Evolutionary conservation across 1,140 invertebrate genomes (phyloP), one percentile per base, ranked within the genome.

Genomic region (Amyelois transitella): DNA sequence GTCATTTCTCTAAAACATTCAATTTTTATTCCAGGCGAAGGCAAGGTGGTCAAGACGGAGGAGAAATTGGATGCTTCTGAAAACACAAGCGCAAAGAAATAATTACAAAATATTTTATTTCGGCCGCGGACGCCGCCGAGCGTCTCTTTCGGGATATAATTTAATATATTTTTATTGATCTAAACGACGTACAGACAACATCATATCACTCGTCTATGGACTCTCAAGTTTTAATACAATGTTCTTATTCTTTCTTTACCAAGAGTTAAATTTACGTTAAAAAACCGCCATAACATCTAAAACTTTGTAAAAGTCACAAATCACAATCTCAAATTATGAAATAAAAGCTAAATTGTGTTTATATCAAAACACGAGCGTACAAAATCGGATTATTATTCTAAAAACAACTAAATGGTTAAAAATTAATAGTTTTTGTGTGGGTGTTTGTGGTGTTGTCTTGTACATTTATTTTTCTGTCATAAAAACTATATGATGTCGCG

Each of bases 11-110:
- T 32, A n/a, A n/a, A n/a, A n/a, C 43, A 48, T 4, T 47, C 17
- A 43, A 18, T 49, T 57, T 53, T 44, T 19, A 32, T 77, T 65
- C 1, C 74, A 89, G 88, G 86, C 56, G 88, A 89, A 47, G 85
- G 86, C 24, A 89, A 89, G 53, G 80, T 89, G 43, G 81, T 86
- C 1, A 89, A 89, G 63, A 89, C 86, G 17, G 88, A 89, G 47
- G 88, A 88, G 48, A 88, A 88, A 51, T 69, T 70, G 65, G 86
- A 88, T 65, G 76, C 75, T 4, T 68, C 81, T 6, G 81, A 83
- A 32, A 71, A 58, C 50, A 52, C 72, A 25, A 28, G 48, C 48
- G 61, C 53, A 17, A 82, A 81, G 69, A 78, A 81, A 69, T 75
- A 76, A 55, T 38, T 38, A 6, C 2, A 10, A 21, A 48, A 12